Percentiles rank a stretch among this genome's conserved stretches.
phyloP scores from a whole-genome alignment of 2,113 vertebrate genomes.

The Brachypteracias leptosomus region DNA sequence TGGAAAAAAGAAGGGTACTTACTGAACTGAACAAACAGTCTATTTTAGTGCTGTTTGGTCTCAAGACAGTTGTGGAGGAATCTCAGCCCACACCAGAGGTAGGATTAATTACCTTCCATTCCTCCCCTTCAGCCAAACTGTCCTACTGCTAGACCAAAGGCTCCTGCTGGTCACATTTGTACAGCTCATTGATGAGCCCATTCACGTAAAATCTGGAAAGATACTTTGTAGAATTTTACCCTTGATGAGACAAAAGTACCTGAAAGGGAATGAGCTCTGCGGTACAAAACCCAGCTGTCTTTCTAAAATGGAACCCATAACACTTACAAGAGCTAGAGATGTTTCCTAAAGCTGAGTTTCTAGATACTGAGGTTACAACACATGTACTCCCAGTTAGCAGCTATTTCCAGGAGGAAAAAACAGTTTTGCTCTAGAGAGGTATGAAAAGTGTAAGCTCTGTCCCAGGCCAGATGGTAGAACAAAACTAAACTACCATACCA shows the following conservation, averaged over 20 bases:
- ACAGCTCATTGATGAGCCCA: neutral
- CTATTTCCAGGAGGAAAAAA: neutral
- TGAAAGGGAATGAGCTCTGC: neutral
- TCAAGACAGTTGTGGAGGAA: neutral
- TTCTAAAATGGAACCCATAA: neutral
- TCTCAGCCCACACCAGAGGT: too few species aligned
- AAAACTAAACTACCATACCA: neutral
- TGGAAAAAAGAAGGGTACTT: neutral
- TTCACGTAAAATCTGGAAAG: neutral
- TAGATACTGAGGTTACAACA: neutral
- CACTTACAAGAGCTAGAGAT: neutral
- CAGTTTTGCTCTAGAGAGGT: neutral
- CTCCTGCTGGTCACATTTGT: neutral
- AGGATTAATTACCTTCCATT: neutral
- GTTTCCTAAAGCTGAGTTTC: neutral
- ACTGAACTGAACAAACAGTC: rapidly evolving
- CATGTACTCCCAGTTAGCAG: rapidly evolving
- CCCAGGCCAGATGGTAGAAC: neutral
- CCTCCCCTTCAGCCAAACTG: neutral
- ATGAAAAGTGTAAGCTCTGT: neutral
- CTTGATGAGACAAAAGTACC: neutral
- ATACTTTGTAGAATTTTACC: neutral
- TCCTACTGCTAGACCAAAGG: neutral
- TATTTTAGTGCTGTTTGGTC: neutral
- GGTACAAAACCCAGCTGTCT: neutral